These are phyloP conservation scores for Danaus melanippus DNA, from an alignment of 1,140 invertebrate species.

Conservation along the genomic window DNA sequence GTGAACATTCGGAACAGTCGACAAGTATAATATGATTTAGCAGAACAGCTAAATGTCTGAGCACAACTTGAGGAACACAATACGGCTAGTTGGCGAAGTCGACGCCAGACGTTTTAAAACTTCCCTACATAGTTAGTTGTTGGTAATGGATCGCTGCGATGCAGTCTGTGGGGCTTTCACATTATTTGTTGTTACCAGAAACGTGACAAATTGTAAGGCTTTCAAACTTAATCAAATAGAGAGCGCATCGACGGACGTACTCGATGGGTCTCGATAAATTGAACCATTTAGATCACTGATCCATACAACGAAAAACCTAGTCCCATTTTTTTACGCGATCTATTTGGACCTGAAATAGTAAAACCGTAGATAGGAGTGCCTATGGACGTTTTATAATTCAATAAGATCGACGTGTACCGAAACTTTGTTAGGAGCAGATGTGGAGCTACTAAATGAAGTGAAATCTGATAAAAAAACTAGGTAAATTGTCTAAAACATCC, in stretches of 20 bases:
- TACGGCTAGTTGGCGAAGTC: slow-evolving; percentile 39
- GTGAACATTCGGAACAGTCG: too few relatives aligned
- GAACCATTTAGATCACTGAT: too few relatives aligned
- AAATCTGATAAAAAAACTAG: slow-evolving; percentile 25
- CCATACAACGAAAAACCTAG: too few relatives aligned
- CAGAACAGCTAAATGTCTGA: slow-evolving; percentile 16
- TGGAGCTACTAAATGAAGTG: too few relatives aligned
- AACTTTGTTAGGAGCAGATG: too few relatives aligned
- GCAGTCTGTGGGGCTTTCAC: slow-evolving; percentile 17
- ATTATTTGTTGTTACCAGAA: slow-evolving; percentile 27
- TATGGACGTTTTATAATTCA: too few relatives aligned
- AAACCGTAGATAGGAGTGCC: too few relatives aligned
- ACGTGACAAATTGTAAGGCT: slow-evolving; percentile 25
- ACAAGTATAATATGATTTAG: too few relatives aligned
- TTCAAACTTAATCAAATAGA: slow-evolving; percentile 27
- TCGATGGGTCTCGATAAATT: slow-evolving; percentile 3
- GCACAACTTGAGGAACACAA: slow-evolving; percentile 33
- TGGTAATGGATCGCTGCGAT: slow-evolving; percentile 24
- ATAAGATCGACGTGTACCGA: too few relatives aligned
- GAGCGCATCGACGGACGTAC: slow-evolving; percentile 1
- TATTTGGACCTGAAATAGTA: too few relatives aligned
- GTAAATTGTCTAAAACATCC: slow-evolving; percentile 40
- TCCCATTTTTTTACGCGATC: too few relatives aligned
- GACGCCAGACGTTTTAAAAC: slow-evolving; percentile 38
- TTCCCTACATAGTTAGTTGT: slow-evolving; percentile 23